phyloP scores from a whole-genome alignment of 2,113 vertebrate genomes.

The Varanus komodoensis region DNA sequence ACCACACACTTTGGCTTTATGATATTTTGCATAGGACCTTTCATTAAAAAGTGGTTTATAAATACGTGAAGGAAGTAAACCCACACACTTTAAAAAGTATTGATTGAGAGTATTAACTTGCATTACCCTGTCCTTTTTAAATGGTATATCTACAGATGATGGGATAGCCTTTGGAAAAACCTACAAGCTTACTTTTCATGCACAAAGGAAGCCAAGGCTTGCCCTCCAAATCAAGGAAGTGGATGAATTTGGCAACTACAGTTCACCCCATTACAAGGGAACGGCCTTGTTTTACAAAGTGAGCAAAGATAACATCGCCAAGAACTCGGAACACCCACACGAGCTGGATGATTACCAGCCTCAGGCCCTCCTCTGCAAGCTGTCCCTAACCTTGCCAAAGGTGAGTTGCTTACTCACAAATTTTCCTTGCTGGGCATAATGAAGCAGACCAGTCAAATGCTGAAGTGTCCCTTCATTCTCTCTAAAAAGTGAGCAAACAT shows the following conservation, averaged over 20 bases:
- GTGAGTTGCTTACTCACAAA: slow-evolving; percentile 62
- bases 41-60: neutral
- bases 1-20: neutral
- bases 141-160: slow-evolving; percentile 62
- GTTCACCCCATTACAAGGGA: slow-evolving; percentile 89
- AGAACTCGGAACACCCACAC: slow-evolving; percentile 61
- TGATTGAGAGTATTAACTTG: neutral
- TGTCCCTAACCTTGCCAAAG: slow-evolving; percentile 86
- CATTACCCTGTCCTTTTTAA: neutral
- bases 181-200: slow-evolving; percentile 84
- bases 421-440: neutral
- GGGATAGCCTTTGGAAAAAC: slow-evolving; percentile 70
- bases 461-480: neutral
- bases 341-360: slow-evolving; percentile 50
- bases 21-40: neutral
- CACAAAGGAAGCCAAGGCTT: slow-evolving; percentile 81
- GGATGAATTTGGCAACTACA: slow-evolving; percentile 88
- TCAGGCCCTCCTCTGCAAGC: slow-evolving; percentile 82
- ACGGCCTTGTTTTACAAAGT: slow-evolving; percentile 81
- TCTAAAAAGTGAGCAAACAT: neutral
- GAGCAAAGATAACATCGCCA: slow-evolving; percentile 73
- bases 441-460: neutral
- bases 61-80: neutral
- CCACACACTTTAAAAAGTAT: too few species aligned
- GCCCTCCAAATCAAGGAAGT: slow-evolving; percentile 81